These are phyloP conservation scores for Chelmon rostratus DNA, from an alignment of 2,797 vertebrate species.

Conservation along the genomic window DNA sequence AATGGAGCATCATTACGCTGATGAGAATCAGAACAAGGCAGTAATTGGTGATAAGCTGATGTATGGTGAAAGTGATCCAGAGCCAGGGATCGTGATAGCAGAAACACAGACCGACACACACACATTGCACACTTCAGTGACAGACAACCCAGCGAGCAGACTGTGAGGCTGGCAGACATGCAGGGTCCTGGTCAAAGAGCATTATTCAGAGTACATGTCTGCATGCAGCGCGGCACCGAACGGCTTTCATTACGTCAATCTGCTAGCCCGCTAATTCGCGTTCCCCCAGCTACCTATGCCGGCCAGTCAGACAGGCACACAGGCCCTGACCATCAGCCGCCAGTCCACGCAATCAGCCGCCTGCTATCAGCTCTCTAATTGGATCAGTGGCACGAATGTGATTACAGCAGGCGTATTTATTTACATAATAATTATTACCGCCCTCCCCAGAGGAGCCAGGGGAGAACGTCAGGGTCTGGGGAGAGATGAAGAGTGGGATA, in stretches of 20 bases:
- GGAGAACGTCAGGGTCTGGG: constrained; percentile 63
- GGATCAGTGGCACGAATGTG: constrained; percentile 90
- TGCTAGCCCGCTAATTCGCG: constrained; percentile 68
- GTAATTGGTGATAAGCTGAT: constrained; percentile 84
- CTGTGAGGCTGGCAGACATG: constrained; percentile 68
- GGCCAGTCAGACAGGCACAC: constrained; percentile 79
- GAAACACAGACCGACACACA: constrained; percentile 45
- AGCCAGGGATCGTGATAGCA: constrained; percentile 78
- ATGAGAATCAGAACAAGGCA: constrained; percentile 82
- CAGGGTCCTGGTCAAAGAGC: constrained; percentile 78
- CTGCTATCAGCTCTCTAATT: constrained; percentile 87
- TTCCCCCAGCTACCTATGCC: constrained; percentile 56
- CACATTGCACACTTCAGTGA: constrained; percentile 38
- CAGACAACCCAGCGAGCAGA: constrained; percentile 58
- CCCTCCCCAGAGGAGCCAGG: constrained; percentile 83
- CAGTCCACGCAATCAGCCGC: constrained; percentile 82
- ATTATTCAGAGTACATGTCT: constrained; percentile 77
- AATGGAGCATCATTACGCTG: constrained; percentile 80
- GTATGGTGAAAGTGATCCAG: constrained; percentile 84
- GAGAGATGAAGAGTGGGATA: constrained; percentile 74
- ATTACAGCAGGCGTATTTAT: constrained; percentile 91
- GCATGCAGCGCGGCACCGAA: constrained; percentile 69
- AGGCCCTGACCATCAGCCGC: constrained; percentile 86
- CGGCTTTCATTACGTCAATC: constrained; percentile 76
- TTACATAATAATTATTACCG: constrained; percentile 92